Evolutionary conservation across 2,797 vertebrate species (phyloP), one percentile per base, ranked within the genome.

Genomic region (Crocodylus rhombifer): DNA sequence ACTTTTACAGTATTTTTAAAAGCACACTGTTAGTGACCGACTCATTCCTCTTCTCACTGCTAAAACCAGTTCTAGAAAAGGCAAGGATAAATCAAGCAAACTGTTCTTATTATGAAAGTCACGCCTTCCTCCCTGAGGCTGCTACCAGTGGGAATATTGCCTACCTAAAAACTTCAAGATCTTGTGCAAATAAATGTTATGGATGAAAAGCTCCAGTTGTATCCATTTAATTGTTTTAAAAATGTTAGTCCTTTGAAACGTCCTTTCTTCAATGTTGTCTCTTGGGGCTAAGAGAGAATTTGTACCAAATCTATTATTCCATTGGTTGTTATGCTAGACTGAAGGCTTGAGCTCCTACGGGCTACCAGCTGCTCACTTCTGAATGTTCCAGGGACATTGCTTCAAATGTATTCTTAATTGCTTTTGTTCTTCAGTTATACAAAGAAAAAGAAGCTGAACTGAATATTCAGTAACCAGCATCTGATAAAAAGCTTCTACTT

Each of bases 261-360:
- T 87, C 33, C 18, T 84, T 23, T 87, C 56, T 9, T 90, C 73
- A 33, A 30, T 17, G 90, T 56, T 77, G 15, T 57, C 74, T 65
- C 67, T 84, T 28, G 28, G 86, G 42, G 80, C 30, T 58, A 28
- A 80, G 69, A 5, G 10, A 85, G 5, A 92, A 14, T 51, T 86
- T 90, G 30, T 63, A 58, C n/a, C 90, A 4, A 89, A 89, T 82
- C 87, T 90, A 7, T 88, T 90, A 84, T 71, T 81, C 77, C 84
- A 61, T 55, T 61, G 17, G 17, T 33, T 30, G 56, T 56, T 63
- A 55, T 36, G 25, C 51, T 81, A 55, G 30, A 77, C 12, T 55
- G 62, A 80, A 86, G 60, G 28, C 77, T 77, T 16, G 89, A 93
- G 1, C 7, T 91, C 23, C 83, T 94, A 69, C 69, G 77, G 86